Percentiles rank a stretch among this genome's conserved stretches.
These are phyloP conservation scores for Coendou prehensilis DNA, from an alignment of 2,797 vertebrate genomes.

Conservation along the genomic window DNA sequence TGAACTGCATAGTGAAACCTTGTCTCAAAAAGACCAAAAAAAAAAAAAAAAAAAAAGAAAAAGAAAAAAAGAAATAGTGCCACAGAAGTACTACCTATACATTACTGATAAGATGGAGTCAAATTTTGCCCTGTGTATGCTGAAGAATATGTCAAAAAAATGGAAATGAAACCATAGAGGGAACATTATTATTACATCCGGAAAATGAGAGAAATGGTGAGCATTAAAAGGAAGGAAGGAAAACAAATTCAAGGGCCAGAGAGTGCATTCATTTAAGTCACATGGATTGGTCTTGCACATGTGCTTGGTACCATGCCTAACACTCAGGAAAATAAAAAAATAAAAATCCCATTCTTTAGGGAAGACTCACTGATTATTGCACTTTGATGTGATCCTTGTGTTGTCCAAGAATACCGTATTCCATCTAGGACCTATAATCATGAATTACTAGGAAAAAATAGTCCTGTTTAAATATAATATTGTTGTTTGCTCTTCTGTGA, in stretches of 20 bases:
- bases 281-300: neutral
- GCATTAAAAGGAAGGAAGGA: neutral
- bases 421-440: neutral
- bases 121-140: neutral
- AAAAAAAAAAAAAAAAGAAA: neutral
- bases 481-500: neutral
- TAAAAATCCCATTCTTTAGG: neutral
- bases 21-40: neutral
- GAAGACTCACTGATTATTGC: neutral
- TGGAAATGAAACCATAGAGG: conserved; percentile 6
- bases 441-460: neutral
- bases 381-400: neutral
- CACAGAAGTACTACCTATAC: neutral
- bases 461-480: conserved; percentile 13
- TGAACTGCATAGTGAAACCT: neutral
- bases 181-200: neutral
- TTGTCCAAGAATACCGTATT: neutral
- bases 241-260: neutral
- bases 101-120: neutral
- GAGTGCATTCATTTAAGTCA: neutral
- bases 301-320: neutral
- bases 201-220: neutral
- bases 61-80: neutral
- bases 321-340: neutral
- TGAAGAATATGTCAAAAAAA: conserved; percentile 49